Conservation (phyloP, 2,113 vertebrate genomes). For the Gnathonemus echidnorhynchus region DNA sequence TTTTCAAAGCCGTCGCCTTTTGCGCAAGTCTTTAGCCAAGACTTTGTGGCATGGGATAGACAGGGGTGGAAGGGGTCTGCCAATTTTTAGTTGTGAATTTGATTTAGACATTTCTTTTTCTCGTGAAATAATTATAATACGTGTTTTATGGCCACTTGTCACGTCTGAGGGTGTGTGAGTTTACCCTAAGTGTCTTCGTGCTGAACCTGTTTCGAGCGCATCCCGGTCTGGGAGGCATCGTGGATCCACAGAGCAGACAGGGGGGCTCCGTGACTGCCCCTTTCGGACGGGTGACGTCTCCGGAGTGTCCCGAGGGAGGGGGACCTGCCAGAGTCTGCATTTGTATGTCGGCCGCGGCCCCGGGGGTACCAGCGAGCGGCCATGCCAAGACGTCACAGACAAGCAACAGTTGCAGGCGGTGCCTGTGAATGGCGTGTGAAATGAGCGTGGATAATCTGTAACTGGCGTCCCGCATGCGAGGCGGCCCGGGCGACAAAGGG, state of each 20-base stretch:
- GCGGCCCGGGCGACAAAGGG: slow-evolving; percentile 1
- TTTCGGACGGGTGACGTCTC: background rate
- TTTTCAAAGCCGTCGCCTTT: background rate
- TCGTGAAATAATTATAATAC: background rate
- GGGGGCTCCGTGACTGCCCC: background rate
- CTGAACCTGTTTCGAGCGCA: background rate
- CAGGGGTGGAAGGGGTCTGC: background rate
- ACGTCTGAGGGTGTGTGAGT: background rate
- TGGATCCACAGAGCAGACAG: background rate
- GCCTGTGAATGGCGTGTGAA: slow-evolving; percentile 18
- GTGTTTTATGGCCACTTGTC: background rate
- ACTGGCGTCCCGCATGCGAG: background rate
- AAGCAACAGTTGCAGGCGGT: slow-evolving; percentile 9
- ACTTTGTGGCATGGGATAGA: background rate
- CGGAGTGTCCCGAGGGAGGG: background rate
- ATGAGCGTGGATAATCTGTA: slow-evolving; percentile 11
- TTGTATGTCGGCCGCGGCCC: background rate
- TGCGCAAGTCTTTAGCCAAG: background rate
- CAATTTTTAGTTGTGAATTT: background rate
- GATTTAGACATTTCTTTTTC: background rate
- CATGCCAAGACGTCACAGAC: background rate
- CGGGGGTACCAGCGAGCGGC: background rate
- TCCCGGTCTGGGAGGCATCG: background rate
- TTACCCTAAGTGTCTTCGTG: background rate
- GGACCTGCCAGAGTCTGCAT: slow-evolving; percentile 2